Evolutionary conservation across 2,113 vertebrate species (phyloP), one percentile per base, ranked within the genome.

Genomic region (Hippocampus barbouri): DNA sequence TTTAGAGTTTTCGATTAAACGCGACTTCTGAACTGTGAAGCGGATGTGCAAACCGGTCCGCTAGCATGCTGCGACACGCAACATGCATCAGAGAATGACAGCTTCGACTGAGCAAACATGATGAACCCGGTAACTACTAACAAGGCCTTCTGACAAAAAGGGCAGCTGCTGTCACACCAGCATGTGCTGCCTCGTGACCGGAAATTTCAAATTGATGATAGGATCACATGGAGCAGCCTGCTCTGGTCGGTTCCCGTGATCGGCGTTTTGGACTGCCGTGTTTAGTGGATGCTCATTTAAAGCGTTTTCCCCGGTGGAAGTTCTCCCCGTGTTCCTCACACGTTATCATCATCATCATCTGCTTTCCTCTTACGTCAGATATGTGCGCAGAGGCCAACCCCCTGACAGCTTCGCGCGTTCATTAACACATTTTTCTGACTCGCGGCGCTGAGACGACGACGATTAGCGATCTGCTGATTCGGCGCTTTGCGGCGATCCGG

Each of bases 381-480:
- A 61, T 61, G 15, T 8, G 6, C 59, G 8, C 27, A 3, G 27
- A 61, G 27, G 59, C 27, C 27, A 61, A 27, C 56, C 59, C 27
- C 27, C 30, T 38, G 59, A 61, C 59, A 61, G 59, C 59, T 30
- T 61, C 27, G 2, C 18, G 27, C 27, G 25, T 61, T 61, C 59
- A 61, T 61, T 61, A 61, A 34, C 59, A 60, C 57, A 34, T 61
- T 61, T 61, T 61, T 61, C 27, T 34, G 16, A 61, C 59, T 61
- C 6, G 27, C 27, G 59, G 27, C 59, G 2, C 59, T 18, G 59
- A 61, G 59, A 61, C 16, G 15, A 34, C 12, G 27, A 34, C 59
- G 27, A 61, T 61, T 61, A 61, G 59, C 59, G 27, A 61, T 61
- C 59, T 61, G 59, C 59, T 61, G 59, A 61, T 38, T 34, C 15